These are phyloP conservation scores for Platycercus adscitus DNA, from an alignment of 2,113 vertebrate genomes.

Conservation along the genomic window DNA sequence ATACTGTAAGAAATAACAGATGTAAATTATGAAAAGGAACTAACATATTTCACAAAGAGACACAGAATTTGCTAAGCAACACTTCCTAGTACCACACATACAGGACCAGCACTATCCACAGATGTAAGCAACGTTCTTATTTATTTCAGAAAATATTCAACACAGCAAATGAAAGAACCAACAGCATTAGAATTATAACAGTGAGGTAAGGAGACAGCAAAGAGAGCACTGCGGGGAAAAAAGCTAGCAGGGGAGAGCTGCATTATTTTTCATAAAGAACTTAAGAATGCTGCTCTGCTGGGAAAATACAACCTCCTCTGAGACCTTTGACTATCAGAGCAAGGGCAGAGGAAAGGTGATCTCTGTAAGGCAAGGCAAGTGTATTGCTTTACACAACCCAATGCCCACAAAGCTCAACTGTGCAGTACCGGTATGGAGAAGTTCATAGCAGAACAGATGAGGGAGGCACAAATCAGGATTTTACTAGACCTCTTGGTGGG, in stretches of 20 bases:
- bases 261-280: neutral
- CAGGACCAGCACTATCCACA: neutral
- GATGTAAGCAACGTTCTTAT: constrained; percentile 12
- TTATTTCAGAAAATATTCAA: constrained; percentile 34
- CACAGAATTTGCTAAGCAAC: constrained; percentile 45
- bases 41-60: neutral
- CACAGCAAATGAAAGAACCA: neutral
- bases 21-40: constrained; percentile 18
- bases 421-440: rapidly evolving
- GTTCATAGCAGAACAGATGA: rapidly evolving
- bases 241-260: neutral
- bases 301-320: neutral
- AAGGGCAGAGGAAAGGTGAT: neutral
- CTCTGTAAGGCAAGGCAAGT: neutral
- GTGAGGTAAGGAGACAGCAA: neutral
- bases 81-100: neutral
- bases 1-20: neutral
- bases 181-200: neutral
- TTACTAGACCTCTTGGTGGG: neutral
- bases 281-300: neutral
- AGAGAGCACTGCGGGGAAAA: neutral
- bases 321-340: neutral
- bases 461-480: neutral
- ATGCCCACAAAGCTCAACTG: rapidly evolving
- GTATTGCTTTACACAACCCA: rapidly evolving